Evolutionary conservation across 92 coral and sea anemone genomes (phyloP), one percentile per base, ranked within the genome.

Genomic region (Virgularia gustaviana): DNA sequence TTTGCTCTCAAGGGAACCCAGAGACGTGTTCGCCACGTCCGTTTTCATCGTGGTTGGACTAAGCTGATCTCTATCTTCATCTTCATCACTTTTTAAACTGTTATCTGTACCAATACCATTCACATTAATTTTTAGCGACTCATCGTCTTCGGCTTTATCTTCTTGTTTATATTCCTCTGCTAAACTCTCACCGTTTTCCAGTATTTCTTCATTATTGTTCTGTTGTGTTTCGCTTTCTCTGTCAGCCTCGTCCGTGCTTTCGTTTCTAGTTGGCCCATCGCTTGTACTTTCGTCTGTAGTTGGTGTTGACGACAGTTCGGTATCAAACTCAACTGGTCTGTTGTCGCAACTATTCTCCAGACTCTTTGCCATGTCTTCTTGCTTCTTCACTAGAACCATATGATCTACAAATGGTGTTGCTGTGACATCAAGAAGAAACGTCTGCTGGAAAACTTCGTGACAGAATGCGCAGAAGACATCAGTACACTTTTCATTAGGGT

Each of bases 341-440:
- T 57, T 25, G 34, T 57, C 64, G 38, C 64, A 6, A 41, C 64
- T 57, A 36, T 30, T 57, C 16, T 57, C 64, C 19, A 57, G 20
- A 41, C 34, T 57, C 29, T 65, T 65, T 38, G 54, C 31, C 55
- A 65, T 8, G 43, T 66, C 38, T 45, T 66, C 73, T 22, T 12
- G 25, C 30, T 36, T 45, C 13, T 66, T 66, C 10, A 66, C 22
- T 27, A 43, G 36, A 44, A 66, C 47, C 73, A 66, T 66, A 15
- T 51, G 49, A 9, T 66, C 18, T 16, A 66, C 73, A 66, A 66
- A 66, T 4, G 73, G 58, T 43, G 73, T 66, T 20, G 73, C 36
- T 32, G 12, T 58, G 15, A 66, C 39, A 22, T 44, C 58, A 4
- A 25, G 38, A 15, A 18, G 28, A 36, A 37, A 18, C 8, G 8